Evolutionary conservation across 2,113 vertebrate species (phyloP).

Genomic region (Carassius gibelio): DNA sequence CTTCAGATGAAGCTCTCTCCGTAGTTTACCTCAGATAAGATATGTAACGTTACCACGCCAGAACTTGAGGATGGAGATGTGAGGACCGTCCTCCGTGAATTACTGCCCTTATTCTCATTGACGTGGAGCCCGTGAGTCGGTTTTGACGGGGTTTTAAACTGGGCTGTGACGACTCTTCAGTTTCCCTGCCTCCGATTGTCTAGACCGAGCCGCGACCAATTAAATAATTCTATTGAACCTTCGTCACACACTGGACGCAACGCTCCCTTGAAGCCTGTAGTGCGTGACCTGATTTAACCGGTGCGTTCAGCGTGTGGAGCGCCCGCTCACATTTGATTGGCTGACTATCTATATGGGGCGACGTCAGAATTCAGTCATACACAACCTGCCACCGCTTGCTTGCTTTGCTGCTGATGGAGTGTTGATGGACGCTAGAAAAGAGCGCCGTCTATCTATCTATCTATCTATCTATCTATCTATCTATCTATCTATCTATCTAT

Average conservation of each 20-base stretch:
- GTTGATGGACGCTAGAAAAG: background rate
- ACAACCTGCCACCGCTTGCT: background rate
- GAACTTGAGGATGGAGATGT: conserved; percentile 18
- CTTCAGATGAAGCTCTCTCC: conserved; percentile 19
- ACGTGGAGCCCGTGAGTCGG: conserved; percentile 35
- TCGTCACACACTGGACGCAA: conserved; percentile 4
- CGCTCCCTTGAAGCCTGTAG: too few relatives aligned
- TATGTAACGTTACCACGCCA: background rate
- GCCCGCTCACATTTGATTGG: background rate
- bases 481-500: background rate
- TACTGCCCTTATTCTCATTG: conserved; percentile 57
- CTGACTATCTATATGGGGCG: too few relatives aligned
- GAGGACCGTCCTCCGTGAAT: conserved; percentile 45
- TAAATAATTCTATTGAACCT: background rate
- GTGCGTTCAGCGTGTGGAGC: background rate
- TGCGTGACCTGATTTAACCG: background rate
- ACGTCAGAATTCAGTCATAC: conserved; percentile 4
- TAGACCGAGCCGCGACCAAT: conserved; percentile 45
- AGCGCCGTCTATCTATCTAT: background rate
- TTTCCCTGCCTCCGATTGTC: conserved; percentile 70
- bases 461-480: background rate
- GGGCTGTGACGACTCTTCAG: conserved; percentile 52
- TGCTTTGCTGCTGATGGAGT: background rate
- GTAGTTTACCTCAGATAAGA: conserved; percentile 20
- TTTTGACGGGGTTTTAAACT: conserved; percentile 56